Base-by-base conservation (phyloP, 2,888 invertebrate species). In the Eilema sororculum region DNA sequence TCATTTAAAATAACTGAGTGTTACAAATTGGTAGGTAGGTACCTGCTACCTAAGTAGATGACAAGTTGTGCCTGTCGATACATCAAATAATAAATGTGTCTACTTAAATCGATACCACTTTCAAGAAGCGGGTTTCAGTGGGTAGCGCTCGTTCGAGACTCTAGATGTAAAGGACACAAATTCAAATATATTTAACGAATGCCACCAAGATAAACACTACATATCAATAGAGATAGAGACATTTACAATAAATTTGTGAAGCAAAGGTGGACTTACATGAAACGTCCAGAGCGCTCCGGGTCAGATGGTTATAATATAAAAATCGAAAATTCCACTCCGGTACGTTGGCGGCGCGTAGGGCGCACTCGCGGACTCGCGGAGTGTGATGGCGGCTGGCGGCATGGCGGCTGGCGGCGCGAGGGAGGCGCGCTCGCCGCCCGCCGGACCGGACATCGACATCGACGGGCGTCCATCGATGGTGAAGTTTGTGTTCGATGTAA, bases 321-420 rank as follows among this genome's bases (percentile, higher is more conserved):
- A 74, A 80, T 77, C 71, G 77, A 79, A 74, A 71, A 76, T 81
- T 83, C 80, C 86, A 85, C 85, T 86, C 85, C 82, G 71, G 78
- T 82, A 84, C 84, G 83, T 80, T 37, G 33, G 85, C 80, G 80
- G 74, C 84, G 82, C 78, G 82, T 78, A 82, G 83, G 84, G 85
- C 84, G 84, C 86, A 74, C 85, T 80, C 82, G 79, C 81, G 74
- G 59, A 74, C 85, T 80, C 82, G 79, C 81, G 74, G 59, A 83
- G 78, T 87, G 88, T 57, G 57, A 57, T 24, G 57, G 57, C 56
- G 56, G 22, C 3, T 5, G 28, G 46, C n/a, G n/a, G n/a, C n/a
- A n/a, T n/a, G n/a, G n/a, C n/a, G n/a, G n/a, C n/a, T n/a, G n/a
- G n/a, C 56, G 58, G 25, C 59, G 71, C 75, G 70, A 80, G 81